Evolutionary conservation across 37 sponge, comb jelly and placozoan species (phyloP).

Genomic region (Theonella swinhoei): DNA sequence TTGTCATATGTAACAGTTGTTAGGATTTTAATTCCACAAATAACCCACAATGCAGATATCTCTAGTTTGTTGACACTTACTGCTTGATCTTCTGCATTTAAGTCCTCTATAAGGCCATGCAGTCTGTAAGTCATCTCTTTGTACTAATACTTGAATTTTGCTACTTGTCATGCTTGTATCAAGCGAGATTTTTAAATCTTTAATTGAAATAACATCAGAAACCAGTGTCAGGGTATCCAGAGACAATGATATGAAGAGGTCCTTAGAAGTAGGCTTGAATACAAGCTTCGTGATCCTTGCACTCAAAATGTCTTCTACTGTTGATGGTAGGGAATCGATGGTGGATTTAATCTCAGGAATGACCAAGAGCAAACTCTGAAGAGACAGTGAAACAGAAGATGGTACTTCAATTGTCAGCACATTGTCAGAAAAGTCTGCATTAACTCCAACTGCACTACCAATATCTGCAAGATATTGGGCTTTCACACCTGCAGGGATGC

Average conservation of each 20-base stretch:
- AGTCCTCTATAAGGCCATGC: too few relatives aligned
- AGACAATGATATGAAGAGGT: background rate
- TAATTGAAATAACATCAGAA: background rate
- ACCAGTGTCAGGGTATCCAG: background rate
- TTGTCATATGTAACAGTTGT: background rate
- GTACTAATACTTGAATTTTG: background rate
- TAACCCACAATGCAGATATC: background rate
- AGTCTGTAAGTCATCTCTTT: background rate
- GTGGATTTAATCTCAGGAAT: background rate
- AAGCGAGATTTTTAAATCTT: background rate
- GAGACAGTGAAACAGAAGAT: background rate
- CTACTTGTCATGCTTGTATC: background rate
- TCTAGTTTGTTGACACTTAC: background rate
- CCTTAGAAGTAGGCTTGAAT: background rate
- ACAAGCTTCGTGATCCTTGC: background rate
- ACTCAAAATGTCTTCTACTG: background rate
- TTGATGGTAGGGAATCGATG: background rate
- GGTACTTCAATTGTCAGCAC: background rate
- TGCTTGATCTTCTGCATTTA: background rate
- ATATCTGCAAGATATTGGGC: background rate
- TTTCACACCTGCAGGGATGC: background rate
- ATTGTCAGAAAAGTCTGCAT: background rate
- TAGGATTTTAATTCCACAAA: background rate
- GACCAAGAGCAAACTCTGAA: background rate
- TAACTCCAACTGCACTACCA: background rate